A percentile compares a stretch with the other conserved stretches of the same genome.
phyloP scores from a whole-genome alignment of 2,113 vertebrate genomes.

The Echinops telfairi region DNA sequence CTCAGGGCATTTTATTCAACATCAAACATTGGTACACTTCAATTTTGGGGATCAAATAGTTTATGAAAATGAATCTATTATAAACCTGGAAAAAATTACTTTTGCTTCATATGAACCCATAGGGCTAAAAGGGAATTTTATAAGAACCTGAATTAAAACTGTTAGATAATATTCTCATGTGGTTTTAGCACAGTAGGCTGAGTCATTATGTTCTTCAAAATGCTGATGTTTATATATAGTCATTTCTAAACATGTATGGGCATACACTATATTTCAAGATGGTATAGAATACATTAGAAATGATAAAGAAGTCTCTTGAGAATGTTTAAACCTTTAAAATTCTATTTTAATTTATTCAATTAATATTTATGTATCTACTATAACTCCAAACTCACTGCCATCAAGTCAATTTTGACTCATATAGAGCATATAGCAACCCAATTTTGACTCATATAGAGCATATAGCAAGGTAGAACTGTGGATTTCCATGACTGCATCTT shows the following conservation, averaged over 20 bases:
- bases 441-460: too few relatives aligned
- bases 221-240: constrained; percentile 22
- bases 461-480: too few relatives aligned
- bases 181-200: constrained; percentile 26
- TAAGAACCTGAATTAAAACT: constrained; percentile 54
- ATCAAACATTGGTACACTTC: constrained; percentile 30
- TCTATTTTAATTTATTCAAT: constrained; percentile 28
- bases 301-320: constrained; percentile 36
- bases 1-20: constrained; percentile 33
- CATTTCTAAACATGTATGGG: constrained; percentile 49
- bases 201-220: background rate
- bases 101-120: background rate
- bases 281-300: constrained; percentile 52
- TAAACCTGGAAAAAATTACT: constrained; percentile 47
- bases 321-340: constrained; percentile 32
- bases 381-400: too few relatives aligned
- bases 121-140: constrained; percentile 44
- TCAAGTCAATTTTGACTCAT: too few relatives aligned
- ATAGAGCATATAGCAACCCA: too few relatives aligned
- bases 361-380: background rate
- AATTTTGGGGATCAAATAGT: constrained; percentile 45
- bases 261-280: constrained; percentile 52
- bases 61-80: constrained; percentile 56
- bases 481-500: too few relatives aligned
- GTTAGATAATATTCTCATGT: background rate